A percentile compares a stretch with the other conserved stretches of the same genome.
phyloP scores from a whole-genome alignment of 2,888 invertebrate species.

The Protonemura montana region DNA sequence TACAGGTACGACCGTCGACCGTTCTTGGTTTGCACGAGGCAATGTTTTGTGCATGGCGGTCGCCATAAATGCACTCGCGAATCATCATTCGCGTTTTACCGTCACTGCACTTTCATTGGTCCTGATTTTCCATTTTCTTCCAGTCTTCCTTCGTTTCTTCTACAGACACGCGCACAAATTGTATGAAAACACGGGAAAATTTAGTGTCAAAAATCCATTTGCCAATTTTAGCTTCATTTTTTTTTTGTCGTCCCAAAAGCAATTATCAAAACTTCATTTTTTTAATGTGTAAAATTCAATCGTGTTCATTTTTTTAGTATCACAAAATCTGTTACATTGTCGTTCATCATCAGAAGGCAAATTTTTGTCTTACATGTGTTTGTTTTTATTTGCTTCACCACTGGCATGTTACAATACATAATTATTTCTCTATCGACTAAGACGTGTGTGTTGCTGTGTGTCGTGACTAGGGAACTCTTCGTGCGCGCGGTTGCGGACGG shows the following conservation, averaged over 20 bases:
- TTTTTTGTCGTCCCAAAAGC: slow-evolving; percentile 48
- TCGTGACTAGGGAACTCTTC: slow-evolving; percentile 49
- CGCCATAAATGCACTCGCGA: background rate
- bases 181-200: slow-evolving; percentile 32
- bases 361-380: slow-evolving; percentile 40
- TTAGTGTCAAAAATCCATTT: slow-evolving; percentile 31
- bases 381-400: slow-evolving; percentile 15
- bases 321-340: slow-evolving; percentile 51
- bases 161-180: background rate
- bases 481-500: background rate
- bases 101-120: slow-evolving; percentile 17
- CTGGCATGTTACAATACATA: slow-evolving; percentile 24
- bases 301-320: slow-evolving; percentile 48
- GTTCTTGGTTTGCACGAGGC: slow-evolving; percentile 18
- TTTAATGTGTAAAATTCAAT: slow-evolving; percentile 50
- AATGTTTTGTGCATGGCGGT: slow-evolving; percentile 12
- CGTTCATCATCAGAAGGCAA: slow-evolving; percentile 50
- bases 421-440: slow-evolving; percentile 23
- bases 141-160: slow-evolving; percentile 25
- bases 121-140: background rate
- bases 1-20: slow-evolving; percentile 12
- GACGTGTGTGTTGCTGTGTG: slow-evolving; percentile 32
- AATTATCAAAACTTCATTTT: slow-evolving; percentile 51
- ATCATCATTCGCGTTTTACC: background rate
- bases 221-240: slow-evolving; percentile 33